Conservation (phyloP, 2,888 invertebrate genomes). For the Sinohyriopsis cumingii region DNA sequence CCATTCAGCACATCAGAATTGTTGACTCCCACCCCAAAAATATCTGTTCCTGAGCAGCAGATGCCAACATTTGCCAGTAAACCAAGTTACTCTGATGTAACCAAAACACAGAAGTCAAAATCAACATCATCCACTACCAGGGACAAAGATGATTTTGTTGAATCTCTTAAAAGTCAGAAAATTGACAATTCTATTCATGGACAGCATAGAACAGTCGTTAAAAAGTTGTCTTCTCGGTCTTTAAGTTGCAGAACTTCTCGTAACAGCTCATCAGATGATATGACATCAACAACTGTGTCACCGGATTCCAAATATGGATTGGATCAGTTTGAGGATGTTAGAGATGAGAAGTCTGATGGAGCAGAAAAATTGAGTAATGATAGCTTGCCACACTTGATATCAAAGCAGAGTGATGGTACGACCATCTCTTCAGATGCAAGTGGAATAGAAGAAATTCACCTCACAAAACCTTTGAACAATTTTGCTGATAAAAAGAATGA, state of each 20-base stretch:
- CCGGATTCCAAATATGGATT: slow-evolving; percentile 66
- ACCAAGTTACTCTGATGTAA: slow-evolving; percentile 64
- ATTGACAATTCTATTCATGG: too few species aligned
- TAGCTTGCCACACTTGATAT: slow-evolving; percentile 36
- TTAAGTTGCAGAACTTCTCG: slow-evolving; percentile 12
- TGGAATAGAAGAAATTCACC: slow-evolving; percentile 57
- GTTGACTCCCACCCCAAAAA: slow-evolving; percentile 30
- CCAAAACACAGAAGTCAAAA: slow-evolving; percentile 52
- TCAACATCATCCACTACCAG: slow-evolving; percentile 19
- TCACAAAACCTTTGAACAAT: slow-evolving; percentile 30
- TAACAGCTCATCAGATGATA: slow-evolving; percentile 34
- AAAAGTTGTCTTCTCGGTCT: slow-evolving; percentile 30
- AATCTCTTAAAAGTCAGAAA: too few species aligned
- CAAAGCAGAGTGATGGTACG: slow-evolving; percentile 57
- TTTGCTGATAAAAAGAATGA: slow-evolving; percentile 13
- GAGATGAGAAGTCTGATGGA: slow-evolving; percentile 29
- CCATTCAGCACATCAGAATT: slow-evolving; percentile 52
- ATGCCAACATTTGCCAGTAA: slow-evolving; percentile 27
- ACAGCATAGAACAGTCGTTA: slow-evolving; percentile 1
- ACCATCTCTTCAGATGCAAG: slow-evolving; percentile 56
- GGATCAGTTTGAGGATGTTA: slow-evolving; percentile 62
- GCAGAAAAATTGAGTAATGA: slow-evolving; percentile 43
- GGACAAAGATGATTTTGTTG: slow-evolving; percentile 9
- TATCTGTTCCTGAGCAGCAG: slow-evolving; percentile 24
- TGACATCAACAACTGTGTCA: slow-evolving; percentile 45